Percentiles rank a stretch among this genome's conserved stretches.
These are phyloP conservation scores for Phalera bucephala DNA, from an alignment of 2,888 invertebrate genomes.

Conservation along the genomic window DNA sequence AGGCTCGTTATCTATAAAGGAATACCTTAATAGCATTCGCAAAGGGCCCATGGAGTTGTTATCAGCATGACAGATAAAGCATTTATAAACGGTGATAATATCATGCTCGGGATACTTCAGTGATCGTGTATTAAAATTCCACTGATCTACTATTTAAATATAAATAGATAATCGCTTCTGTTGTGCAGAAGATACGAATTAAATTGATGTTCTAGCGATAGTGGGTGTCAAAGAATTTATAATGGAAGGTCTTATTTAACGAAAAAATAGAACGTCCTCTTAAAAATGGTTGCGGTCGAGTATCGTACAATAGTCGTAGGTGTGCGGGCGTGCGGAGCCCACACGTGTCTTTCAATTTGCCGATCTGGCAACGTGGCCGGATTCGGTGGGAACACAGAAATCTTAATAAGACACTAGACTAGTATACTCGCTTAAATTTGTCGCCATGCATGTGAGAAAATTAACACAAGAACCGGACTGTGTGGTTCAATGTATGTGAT, in stretches of 20 bases:
- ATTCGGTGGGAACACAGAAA: slow-evolving; percentile 12
- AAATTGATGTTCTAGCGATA: slow-evolving; percentile 2
- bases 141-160: background rate
- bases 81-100: slow-evolving; percentile 2
- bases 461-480: too few species aligned
- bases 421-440: too few species aligned
- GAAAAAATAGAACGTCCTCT: slow-evolving; percentile 25
- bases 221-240: slow-evolving; percentile 8
- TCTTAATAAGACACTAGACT: too few species aligned
- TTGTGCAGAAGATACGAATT: background rate
- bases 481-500: too few species aligned
- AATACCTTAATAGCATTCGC: background rate
- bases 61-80: slow-evolving; percentile 6
- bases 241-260: slow-evolving; percentile 15
- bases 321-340: slow-evolving; percentile 29
- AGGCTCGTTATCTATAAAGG: too few species aligned
- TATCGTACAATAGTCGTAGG: slow-evolving; percentile 18
- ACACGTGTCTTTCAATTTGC: slow-evolving; percentile 18
- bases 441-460: too few species aligned
- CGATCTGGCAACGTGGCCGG: slow-evolving; percentile 14
- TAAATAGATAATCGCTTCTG: background rate
- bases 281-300: slow-evolving; percentile 21
- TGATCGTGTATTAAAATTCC: slow-evolving; percentile 2
- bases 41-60: slow-evolving; percentile 2
- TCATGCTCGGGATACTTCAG: slow-evolving; percentile 5